phyloP scores from a whole-genome alignment of 1,140 invertebrate genomes.

The Aphidius ervi region DNA sequence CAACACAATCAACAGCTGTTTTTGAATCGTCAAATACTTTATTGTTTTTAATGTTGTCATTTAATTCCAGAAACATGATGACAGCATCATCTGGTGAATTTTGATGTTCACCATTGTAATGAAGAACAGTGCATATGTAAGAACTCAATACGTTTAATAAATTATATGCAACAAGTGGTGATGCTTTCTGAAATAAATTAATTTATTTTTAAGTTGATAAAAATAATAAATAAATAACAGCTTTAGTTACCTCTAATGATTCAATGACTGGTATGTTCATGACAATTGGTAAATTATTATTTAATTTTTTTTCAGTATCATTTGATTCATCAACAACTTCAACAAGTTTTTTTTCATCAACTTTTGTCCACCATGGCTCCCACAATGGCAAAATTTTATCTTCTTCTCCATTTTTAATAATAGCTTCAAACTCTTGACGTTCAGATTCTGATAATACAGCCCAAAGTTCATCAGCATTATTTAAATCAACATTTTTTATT shows the following conservation, averaged over 20 bases:
- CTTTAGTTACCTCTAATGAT: conserved; percentile 51
- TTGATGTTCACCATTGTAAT: conserved; percentile 68
- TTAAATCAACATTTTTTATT: conserved; percentile 63
- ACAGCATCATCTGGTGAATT: conserved; percentile 58
- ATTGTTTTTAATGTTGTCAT: conserved; percentile 59
- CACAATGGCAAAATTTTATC: conserved; percentile 62
- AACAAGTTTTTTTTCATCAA: conserved; percentile 53
- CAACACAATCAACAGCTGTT: conserved; percentile 61
- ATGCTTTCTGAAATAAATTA: conserved; percentile 56
- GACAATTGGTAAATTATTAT: conserved; percentile 49
- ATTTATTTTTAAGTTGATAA: not conserved
- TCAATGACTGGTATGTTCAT: conserved; percentile 53
- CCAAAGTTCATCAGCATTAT: conserved; percentile 71
- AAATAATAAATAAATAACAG: not conserved
- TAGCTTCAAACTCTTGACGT: conserved; percentile 65
- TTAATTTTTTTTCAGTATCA: conserved; percentile 32
- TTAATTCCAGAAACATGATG: conserved; percentile 57
- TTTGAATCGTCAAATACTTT: conserved; percentile 59
- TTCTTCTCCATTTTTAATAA: conserved; percentile 60
- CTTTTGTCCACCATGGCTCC: conserved; percentile 67
- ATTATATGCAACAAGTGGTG: conserved; percentile 64
- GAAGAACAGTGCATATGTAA: conserved; percentile 62
- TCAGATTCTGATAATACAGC: conserved; percentile 62
- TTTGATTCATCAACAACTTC: conserved; percentile 42
- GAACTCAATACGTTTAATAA: conserved; percentile 65